phyloP scores from a whole-genome alignment of 2,113 vertebrate genomes.

The Clarias macrocephalus region DNA sequence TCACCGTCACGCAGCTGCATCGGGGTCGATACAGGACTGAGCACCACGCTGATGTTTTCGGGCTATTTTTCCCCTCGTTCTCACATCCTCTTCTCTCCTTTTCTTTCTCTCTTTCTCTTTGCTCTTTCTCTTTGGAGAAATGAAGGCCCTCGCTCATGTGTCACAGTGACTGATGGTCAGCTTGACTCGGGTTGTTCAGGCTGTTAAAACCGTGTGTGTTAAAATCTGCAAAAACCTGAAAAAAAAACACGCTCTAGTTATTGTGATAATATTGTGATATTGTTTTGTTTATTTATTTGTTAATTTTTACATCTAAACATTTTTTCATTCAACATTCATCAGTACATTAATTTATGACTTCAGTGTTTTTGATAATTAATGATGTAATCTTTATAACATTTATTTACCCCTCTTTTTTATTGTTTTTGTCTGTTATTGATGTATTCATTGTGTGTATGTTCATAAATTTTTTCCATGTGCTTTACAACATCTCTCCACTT shows the following conservation, averaged over 20 bases:
- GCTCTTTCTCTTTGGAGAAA: neutral
- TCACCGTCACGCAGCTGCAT: slow-evolving; percentile 59
- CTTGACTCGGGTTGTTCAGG: slow-evolving; percentile 51
- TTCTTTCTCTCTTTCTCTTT: neutral
- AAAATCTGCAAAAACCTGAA: neutral
- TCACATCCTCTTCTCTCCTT: neutral
- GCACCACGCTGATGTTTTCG: slow-evolving; percentile 47
- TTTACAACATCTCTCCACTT: neutral
- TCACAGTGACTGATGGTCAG: neutral
- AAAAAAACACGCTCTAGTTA: neutral
- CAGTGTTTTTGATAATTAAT: neutral
- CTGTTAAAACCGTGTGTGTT: neutral
- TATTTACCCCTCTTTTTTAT: neutral
- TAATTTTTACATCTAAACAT: neutral
- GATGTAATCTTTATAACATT: no score
- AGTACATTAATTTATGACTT: neutral
- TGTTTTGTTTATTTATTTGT: neutral
- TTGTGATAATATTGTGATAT: no score
- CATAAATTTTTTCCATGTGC: neutral
- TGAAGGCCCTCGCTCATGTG: neutral
- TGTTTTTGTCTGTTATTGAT: no score
- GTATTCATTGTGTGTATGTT: no score
- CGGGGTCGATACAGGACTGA: slow-evolving; percentile 57
- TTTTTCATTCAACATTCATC: neutral
- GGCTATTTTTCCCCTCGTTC: slow-evolving; percentile 30